Evolutionary conservation across 35 echinoderm and acorn worm species (phyloP).

Genomic region (Lytechinus variegatus): DNA sequence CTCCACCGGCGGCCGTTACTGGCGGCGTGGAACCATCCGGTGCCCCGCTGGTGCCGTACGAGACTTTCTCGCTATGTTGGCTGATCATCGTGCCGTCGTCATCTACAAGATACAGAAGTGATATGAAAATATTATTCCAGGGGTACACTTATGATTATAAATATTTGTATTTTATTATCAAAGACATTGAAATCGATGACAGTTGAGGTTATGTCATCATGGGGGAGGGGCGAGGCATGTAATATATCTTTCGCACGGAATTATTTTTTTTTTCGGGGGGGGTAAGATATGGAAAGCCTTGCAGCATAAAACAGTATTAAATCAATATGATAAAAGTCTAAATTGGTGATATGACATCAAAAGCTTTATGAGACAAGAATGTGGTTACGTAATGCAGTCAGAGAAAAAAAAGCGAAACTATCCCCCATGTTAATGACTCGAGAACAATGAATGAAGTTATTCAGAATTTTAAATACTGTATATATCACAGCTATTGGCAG

Average conservation of each 20-base stretch:
- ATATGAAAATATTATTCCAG: neutral
- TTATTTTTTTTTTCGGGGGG: no score
- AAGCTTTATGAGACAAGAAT: no score
- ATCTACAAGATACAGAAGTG: neutral
- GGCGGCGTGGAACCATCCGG: slow-evolving; percentile 45
- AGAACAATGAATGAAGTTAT: neutral
- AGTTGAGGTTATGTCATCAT: no score
- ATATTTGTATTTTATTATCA: no score
- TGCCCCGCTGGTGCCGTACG: slow-evolving; percentile 44
- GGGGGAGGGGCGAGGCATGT: no score
- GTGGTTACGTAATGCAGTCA: neutral
- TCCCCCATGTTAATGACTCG: neutral
- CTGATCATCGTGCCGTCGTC: slow-evolving; percentile 45
- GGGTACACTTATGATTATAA: neutral
- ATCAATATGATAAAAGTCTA: no score
- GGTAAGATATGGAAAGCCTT: no score
- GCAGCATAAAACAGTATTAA: no score
- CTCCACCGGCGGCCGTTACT: slow-evolving; percentile 26
- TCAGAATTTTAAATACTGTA: neutral
- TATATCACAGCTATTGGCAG: neutral
- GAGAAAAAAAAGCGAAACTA: neutral
- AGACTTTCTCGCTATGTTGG: slow-evolving; percentile 38
- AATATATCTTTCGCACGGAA: no score
- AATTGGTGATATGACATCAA: no score
- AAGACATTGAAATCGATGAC: no score